Conservation (phyloP, 2,797 vertebrate genomes). For the Salarias fasciatus region DNA sequence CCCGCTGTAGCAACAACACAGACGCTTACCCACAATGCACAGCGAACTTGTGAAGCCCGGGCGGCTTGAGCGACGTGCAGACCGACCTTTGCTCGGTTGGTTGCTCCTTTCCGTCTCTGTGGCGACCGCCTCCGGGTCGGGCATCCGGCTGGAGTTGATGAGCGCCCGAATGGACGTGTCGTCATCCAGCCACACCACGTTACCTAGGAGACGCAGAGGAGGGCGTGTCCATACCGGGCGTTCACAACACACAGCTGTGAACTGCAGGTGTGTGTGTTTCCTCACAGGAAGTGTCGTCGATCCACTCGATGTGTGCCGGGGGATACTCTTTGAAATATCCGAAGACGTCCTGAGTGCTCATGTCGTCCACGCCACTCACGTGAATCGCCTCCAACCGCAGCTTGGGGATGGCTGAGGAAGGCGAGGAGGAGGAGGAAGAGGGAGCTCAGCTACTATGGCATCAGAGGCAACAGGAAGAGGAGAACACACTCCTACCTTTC, state of each 20-base stretch:
- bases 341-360: constrained; percentile 97
- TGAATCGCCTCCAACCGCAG: constrained; percentile 92
- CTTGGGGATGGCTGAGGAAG: constrained; percentile 87
- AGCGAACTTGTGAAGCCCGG: neutral
- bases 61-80: neutral
- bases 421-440: constrained; percentile 42
- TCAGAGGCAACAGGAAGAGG: neutral
- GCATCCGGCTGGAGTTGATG: constrained; percentile 92
- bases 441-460: neutral
- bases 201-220: constrained; percentile 80
- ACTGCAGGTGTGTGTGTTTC: too few species aligned
- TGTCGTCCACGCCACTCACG: constrained; percentile 93
- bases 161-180: constrained; percentile 92
- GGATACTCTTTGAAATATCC: constrained; percentile 96
- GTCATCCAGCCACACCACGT: constrained; percentile 98
- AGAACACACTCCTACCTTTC: constrained; percentile 83
- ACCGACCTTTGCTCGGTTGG: constrained; percentile 65
- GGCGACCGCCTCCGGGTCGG: constrained; percentile 80
- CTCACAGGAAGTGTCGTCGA: constrained; percentile 96
- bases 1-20: constrained; percentile 43
- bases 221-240: neutral
- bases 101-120: constrained; percentile 69
- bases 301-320: constrained; percentile 97
- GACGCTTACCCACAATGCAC: constrained; percentile 6
- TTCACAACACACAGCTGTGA: too few species aligned